Base-by-base conservation (phyloP, 2,888 invertebrate species). In the Antitype chi region DNA sequence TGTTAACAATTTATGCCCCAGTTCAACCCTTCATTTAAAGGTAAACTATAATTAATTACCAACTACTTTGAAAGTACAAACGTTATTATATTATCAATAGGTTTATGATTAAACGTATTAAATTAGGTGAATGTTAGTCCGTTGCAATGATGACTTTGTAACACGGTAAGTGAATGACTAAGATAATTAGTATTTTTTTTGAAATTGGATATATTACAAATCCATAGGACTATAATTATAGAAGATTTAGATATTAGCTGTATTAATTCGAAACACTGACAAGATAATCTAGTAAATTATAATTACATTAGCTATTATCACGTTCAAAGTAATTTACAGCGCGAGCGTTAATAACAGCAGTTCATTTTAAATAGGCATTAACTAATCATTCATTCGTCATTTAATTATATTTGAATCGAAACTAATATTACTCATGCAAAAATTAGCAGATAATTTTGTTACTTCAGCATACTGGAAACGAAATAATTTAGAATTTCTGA, bases 21-120 rank as follows among this genome's bases (percentile, higher is more conserved):
- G 55, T 81, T 74, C 5, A 80, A 77, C 82, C 80, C 66, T 78
- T 78, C 66, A 69, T 72, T 70, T 70, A 28, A 63, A 79, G 64
- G 75, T 64, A 73, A 73, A 63, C 63, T 76, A 63, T 66, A 76
- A 70, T 75, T 79, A 76, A 73, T 85, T 66, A 59, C 32, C 20
- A 47, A 64, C 68, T 75, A 43, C 11, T 53, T 57, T 62, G 32
- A 55, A 23, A 52, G 43, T 62, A 59, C 20, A 28, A 47, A 53
- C 23, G 23, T 76, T n/a, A 63, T 47, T 81, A 53, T 53, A n/a
- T 32, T 53, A 49, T 57, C n/a, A 68, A 62, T 15, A 4, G 28
- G 11, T 52, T 52, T 25, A 28, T 76, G 49, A 57, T 80, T 64
- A 13, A 28, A 1, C 57, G 57, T 28, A 63, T 73, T 57, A 53